Evolutionary conservation across 2,797 vertebrate species (phyloP).

Genomic region (Myiotriccus ornatus): DNA sequence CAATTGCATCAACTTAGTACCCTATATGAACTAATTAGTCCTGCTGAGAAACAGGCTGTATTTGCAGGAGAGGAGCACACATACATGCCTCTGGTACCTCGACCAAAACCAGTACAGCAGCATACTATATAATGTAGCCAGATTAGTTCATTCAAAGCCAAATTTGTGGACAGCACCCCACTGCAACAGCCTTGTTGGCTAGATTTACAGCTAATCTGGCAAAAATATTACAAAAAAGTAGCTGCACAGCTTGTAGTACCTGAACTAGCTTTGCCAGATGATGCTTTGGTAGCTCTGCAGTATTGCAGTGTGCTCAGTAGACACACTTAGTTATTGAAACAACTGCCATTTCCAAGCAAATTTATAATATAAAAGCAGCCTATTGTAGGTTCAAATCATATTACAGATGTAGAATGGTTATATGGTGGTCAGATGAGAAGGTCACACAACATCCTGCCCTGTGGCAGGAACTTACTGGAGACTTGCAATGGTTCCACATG

Average conservation of each 20-base stretch:
- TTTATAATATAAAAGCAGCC: not conserved
- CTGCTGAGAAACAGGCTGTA: not conserved
- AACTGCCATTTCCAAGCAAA: not conserved
- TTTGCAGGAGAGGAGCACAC: not conserved
- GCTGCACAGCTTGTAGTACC: not conserved
- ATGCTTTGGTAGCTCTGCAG: constrained; percentile 11
- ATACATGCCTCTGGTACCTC: not conserved
- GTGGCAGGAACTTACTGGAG: not conserved
- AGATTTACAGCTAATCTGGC: not conserved
- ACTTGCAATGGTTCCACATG: not conserved
- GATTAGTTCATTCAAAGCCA: not conserved
- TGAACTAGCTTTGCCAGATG: not conserved
- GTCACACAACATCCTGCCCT: not conserved
- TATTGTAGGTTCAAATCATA: not conserved
- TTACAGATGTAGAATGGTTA: not conserved
- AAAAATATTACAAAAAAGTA: not conserved
- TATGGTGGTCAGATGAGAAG: not conserved
- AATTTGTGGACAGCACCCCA: not conserved
- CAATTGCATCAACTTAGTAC: not conserved
- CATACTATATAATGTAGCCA: not conserved
- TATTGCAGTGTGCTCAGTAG: not conserved
- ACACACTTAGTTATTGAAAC: not conserved
- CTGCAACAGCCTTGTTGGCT: not conserved
- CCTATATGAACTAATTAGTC: not conserved
- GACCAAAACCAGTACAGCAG: not conserved